phyloP scores from a whole-genome alignment of 1,140 invertebrate genomes.

The Conus ventricosus region DNA sequence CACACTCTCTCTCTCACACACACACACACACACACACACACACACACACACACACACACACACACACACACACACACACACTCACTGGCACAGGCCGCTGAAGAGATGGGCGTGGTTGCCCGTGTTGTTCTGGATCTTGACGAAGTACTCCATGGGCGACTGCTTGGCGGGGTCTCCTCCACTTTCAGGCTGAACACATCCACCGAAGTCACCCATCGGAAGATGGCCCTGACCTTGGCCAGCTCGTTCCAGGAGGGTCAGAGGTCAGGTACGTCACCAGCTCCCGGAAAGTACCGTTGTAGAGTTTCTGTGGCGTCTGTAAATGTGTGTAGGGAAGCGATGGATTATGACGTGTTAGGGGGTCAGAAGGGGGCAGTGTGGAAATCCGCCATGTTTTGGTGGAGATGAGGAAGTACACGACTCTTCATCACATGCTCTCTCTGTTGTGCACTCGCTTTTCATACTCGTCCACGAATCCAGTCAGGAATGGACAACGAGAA shows the following conservation, averaged over 20 bases:
- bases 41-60: background rate
- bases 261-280: conserved; percentile 60
- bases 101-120: conserved; percentile 70
- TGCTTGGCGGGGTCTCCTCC: conserved; percentile 57
- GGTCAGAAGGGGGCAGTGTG: no score
- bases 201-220: conserved; percentile 68
- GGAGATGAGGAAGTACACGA: no score
- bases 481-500: no score
- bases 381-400: no score
- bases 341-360: no score
- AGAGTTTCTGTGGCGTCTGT: conserved; percentile 55
- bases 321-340: background rate
- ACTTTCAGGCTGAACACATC: conserved; percentile 64
- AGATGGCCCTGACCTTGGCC: conserved; percentile 64
- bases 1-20: no score
- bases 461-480: no score
- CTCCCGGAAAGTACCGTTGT: conserved; percentile 60
- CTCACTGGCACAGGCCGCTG: conserved; percentile 69
- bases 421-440: no score
- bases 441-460: no score
- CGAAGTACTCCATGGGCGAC: conserved; percentile 68
- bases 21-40: background rate
- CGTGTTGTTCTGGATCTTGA: conserved; percentile 64
- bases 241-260: conserved; percentile 58
- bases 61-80: conserved; percentile 27